Evolutionary conservation across 2,888 invertebrate species (phyloP), one percentile per base, ranked within the genome.

Genomic region (Drosophila antonietae): DNA sequence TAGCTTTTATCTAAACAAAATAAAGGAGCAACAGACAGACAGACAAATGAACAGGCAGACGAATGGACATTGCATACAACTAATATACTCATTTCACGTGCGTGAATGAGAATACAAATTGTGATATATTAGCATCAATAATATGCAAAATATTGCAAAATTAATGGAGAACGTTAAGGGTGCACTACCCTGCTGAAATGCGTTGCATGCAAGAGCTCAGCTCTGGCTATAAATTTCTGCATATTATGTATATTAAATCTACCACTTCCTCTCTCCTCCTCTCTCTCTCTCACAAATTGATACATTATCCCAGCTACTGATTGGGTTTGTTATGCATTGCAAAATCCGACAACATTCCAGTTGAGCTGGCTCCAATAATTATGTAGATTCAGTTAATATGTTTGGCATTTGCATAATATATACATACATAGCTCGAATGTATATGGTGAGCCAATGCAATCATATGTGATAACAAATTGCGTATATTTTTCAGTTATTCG

Each of bases 401-500:
- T 18, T 28, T 9, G n/a, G 28, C 39, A 55, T 55, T 55, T 55
- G 57, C 44, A 57, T 57, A 57, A 44, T 44, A 20, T 33, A 44
- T 35, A 44, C 12, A 31, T 14, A 39, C 12, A 31, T 14, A 39
- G 3, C n/a, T 23, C 12, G 39, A 15, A 20, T 33, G 51, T 37
- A 37, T 47, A n/a, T 15, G 2, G 15, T 10, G 10, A 39, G 23
- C 6, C 35, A 41, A 41, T 41, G 55, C 55, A 55, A 41, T 55
- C 55, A 41, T 41, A 41, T 55, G 14, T 65, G 51, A 44, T 62
- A 37, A 31, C 31, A 20, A 69, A 52, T 52, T 43, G 28, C 28
- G 20, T n/a, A 12, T 28, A 47, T 52, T 77, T 66, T 74, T 64
- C 69, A 67, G 60, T 52, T 69, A 69, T 74, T 78, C 60, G 70